Conservation (phyloP, 2,888 invertebrate species). For the Acleris emargana region DNA sequence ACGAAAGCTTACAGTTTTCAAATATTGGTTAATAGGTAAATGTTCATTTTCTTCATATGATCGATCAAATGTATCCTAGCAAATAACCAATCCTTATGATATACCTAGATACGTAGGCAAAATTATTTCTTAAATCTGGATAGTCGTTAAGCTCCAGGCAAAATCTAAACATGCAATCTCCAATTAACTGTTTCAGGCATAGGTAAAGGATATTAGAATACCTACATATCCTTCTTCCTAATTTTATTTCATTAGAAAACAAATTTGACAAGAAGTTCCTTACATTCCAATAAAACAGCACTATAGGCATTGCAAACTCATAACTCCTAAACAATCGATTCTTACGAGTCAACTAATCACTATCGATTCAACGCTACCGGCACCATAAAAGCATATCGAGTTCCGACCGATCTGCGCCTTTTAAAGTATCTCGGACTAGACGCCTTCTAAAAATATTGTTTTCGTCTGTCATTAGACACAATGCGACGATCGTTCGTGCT, state of each 20-base stretch:
- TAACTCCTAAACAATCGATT: conserved; percentile 27
- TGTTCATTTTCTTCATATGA: no score
- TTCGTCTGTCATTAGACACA: conserved; percentile 78
- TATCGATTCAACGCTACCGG: conserved; percentile 58
- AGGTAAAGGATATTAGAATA: no score
- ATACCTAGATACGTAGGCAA: no score
- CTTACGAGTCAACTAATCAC: conserved; percentile 27
- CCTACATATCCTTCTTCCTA: no score
- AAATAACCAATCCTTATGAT: no score
- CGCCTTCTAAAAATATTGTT: conserved; percentile 77
- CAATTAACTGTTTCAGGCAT: no score
- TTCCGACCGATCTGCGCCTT: conserved; percentile 61
- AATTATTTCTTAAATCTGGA: no score
- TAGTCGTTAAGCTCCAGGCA: no score
- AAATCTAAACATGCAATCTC: no score
- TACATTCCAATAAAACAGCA: conserved; percentile 22
- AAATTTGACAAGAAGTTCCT: neutral
- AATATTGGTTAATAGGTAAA: no score
- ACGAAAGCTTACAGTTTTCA: no score
- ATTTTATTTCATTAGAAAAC: neutral
- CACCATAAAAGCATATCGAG: conserved; percentile 68
- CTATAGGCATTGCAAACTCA: conserved; percentile 1
- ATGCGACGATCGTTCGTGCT: conserved; percentile 74
- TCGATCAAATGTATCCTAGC: no score
- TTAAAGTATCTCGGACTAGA: conserved; percentile 59